Conservation (phyloP, 2,797 vertebrate species). For the Rhodeus uyekii region DNA sequence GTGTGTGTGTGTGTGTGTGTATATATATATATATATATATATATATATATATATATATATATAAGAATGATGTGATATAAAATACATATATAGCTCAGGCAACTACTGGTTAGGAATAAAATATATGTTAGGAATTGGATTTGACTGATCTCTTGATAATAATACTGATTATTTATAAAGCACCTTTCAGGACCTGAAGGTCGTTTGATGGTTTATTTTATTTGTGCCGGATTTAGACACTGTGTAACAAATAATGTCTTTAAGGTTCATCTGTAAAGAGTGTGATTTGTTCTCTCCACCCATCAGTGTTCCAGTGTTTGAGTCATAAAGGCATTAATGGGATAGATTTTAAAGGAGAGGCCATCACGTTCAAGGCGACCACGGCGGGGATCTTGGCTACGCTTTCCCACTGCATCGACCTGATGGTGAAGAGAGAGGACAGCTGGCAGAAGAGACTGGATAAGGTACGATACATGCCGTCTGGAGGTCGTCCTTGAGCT, state of each 20-base stretch:
- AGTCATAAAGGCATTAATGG: constrained; percentile 92
- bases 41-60: no score
- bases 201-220: neutral
- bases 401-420: constrained; percentile 94
- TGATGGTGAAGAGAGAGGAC: constrained; percentile 97
- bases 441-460: constrained; percentile 97
- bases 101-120: neutral
- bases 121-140: no score
- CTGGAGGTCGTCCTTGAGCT: neutral
- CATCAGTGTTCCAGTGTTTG: constrained; percentile 82
- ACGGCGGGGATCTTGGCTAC: constrained; percentile 96
- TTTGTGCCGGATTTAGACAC: neutral
- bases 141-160: neutral
- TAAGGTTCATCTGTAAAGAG: neutral
- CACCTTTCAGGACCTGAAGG: neutral
- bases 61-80: neutral
- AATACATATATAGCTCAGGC: neutral
- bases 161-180: neutral
- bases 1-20: no score
- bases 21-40: no score
- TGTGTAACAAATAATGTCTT: neutral
- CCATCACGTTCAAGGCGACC: constrained; percentile 98
- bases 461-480: constrained; percentile 80
- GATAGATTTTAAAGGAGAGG: constrained; percentile 98
- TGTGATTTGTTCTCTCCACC: constrained; percentile 10